Base-by-base conservation (phyloP, 2,113 vertebrate species). In the Menura novaehollandiae region DNA sequence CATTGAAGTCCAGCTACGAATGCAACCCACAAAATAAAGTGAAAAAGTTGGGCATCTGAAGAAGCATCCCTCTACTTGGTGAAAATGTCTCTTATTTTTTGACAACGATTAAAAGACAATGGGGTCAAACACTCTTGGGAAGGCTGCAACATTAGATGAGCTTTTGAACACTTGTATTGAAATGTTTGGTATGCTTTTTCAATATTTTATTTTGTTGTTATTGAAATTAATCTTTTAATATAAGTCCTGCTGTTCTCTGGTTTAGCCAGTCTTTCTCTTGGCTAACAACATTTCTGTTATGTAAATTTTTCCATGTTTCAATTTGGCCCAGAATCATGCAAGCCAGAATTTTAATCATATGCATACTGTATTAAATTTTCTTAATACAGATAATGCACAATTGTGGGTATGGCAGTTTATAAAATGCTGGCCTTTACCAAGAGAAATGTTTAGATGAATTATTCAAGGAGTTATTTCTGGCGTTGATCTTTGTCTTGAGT, bases 41-140 rank as follows among this genome's bases (percentile, higher is more conserved):
- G 81, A 95, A 97, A 89, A 91, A 69, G 30, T 64, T 35, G 33
- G 78, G 10, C 83, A 93, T 63, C 60, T 92, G 86, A 96, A 91
- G 92, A 96, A 94, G 79, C 91, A 59, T 87, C 92, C 72, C 95
- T 69, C 73, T 80, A 27, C 77, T 90, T 91, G 91, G 89, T 97
- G 97, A 98, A 97, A 96, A 98, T 97, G 98, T 94, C 59, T 95
- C 82, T 88, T 63, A 68, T 96, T 95, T 98, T 98, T 95, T 98
- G 97, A 99, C 97, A 92, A 79, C 85, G 9, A 89, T 80, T 97
- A 62, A 93, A 96, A 41, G 96, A 98, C 88, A 95, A 99, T 99
- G 99, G 99, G 98, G 97, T 99, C 99, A 39, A 98, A 98, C 88
- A 97, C 97, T 15, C 98, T 99, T 88, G 99, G 99, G 81, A 99